Evolutionary conservation across 2,113 vertebrate genomes (phyloP).

Genomic region (Siniperca chuatsi): DNA sequence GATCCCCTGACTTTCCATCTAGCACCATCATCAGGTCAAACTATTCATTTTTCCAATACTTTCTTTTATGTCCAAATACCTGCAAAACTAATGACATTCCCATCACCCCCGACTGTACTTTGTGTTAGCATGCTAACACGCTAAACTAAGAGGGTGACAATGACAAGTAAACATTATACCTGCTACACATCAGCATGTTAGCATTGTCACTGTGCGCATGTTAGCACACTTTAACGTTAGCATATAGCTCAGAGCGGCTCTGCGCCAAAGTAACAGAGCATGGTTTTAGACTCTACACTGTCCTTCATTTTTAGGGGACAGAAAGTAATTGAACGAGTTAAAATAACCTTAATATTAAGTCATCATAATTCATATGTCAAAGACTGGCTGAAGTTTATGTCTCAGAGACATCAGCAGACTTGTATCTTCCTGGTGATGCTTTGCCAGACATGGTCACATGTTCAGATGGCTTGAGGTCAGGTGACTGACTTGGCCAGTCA

Average conservation of each 20-base stretch:
- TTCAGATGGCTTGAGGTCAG: background rate
- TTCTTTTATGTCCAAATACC: too few relatives aligned
- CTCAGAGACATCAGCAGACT: background rate
- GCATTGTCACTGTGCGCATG: too few relatives aligned
- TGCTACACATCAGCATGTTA: background rate
- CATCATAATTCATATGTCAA: background rate
- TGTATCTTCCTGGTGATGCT: background rate
- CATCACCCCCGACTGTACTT: background rate
- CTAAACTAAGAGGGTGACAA: background rate
- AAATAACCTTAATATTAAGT: background rate
- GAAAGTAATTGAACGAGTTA: background rate
- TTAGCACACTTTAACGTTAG: too few relatives aligned
- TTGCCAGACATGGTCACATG: background rate
- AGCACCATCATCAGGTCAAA: background rate
- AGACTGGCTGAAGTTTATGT: background rate
- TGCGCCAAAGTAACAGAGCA: background rate
- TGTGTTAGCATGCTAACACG: background rate
- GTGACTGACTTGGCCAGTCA: background rate
- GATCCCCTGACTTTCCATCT: background rate
- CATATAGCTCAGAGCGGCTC: too few relatives aligned
- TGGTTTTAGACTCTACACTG: background rate
- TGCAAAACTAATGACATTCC: background rate
- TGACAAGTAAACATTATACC: background rate
- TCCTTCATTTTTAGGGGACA: background rate
- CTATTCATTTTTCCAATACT: background rate